These are phyloP conservation scores for Tetramorium alpestre DNA, from an alignment of 1,140 invertebrate genomes.

Conservation along the genomic window DNA sequence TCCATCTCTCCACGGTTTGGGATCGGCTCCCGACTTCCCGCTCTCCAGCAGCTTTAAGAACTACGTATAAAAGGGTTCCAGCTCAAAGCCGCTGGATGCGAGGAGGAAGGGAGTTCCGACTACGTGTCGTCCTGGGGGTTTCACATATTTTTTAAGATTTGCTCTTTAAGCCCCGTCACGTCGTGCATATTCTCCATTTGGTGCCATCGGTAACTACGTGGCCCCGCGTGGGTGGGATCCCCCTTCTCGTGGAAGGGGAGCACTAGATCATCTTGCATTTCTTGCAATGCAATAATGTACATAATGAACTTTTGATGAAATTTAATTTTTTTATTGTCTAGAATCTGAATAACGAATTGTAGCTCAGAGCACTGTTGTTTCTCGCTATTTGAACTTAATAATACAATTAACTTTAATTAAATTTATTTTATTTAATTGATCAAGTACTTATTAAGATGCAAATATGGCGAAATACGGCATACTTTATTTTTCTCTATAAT, in stretches of 20 bases:
- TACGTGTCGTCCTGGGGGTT: slow-evolving; percentile 74
- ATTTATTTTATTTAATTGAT: neutral
- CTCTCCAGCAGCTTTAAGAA: slow-evolving; percentile 81
- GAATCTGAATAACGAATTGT: neutral
- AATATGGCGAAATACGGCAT: neutral
- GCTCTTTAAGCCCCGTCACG: slow-evolving; percentile 84
- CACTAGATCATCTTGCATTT: neutral
- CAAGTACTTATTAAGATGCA: neutral
- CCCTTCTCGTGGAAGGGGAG: neutral
- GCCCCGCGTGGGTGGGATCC: slow-evolving; percentile 68
- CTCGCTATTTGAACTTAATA: neutral
- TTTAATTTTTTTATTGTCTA: neutral
- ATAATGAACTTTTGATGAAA: neutral
- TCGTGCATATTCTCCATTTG: slow-evolving; percentile 72
- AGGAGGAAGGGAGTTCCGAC: slow-evolving; percentile 68
- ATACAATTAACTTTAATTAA: neutral
- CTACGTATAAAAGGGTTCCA: slow-evolving; percentile 81
- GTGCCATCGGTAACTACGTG: slow-evolving; percentile 28
- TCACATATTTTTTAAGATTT: slow-evolving; percentile 86
- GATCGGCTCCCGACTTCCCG: slow-evolving; percentile 12
- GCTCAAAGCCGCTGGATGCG: slow-evolving; percentile 77
- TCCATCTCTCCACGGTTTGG: slow-evolving; percentile 64
- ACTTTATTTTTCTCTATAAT: neutral
- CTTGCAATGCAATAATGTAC: neutral
- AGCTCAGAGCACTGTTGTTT: neutral